Evolutionary conservation across 2,113 vertebrate genomes (phyloP).

Genomic region (Pelusios castaneus): DNA sequence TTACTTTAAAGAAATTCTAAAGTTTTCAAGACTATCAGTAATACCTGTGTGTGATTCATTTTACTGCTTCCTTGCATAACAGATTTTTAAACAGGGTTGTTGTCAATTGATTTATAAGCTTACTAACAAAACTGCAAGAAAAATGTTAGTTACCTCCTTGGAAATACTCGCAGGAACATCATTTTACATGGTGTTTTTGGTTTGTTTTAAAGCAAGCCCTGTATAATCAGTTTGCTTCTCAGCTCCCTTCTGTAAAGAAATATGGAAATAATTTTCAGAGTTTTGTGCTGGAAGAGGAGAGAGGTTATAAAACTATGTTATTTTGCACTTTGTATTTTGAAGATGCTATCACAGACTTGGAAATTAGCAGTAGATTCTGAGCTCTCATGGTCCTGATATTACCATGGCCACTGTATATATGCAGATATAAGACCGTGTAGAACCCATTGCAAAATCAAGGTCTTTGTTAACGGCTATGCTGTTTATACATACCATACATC

Average conservation of each 20-base stretch:
- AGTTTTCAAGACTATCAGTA: constrained; percentile 73
- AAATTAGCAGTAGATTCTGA: neutral
- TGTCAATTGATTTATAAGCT: constrained; percentile 64
- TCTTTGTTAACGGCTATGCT: neutral
- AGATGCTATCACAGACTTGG: neutral
- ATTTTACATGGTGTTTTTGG: constrained; percentile 16
- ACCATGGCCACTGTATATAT: neutral
- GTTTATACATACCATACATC: rapidly evolving
- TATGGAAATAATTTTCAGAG: neutral
- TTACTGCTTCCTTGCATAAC: constrained; percentile 64
- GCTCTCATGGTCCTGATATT: neutral
- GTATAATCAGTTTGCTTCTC: constrained; percentile 34
- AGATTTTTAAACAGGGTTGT: constrained; percentile 65
- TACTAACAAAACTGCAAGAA: constrained; percentile 65
- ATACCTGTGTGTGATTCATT: constrained; percentile 67
- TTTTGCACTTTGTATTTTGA: neutral
- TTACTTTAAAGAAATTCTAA: constrained; percentile 81
- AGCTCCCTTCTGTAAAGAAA: constrained; percentile 41
- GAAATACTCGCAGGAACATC: constrained; percentile 51
- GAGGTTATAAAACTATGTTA: neutral
- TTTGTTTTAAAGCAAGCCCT: neutral
- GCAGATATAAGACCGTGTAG: neutral
- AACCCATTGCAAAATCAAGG: neutral
- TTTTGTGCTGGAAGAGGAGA: neutral
- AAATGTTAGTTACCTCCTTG: constrained; percentile 65